phyloP scores from a whole-genome alignment of 1,140 invertebrate genomes.

The Pararge aegeria region DNA sequence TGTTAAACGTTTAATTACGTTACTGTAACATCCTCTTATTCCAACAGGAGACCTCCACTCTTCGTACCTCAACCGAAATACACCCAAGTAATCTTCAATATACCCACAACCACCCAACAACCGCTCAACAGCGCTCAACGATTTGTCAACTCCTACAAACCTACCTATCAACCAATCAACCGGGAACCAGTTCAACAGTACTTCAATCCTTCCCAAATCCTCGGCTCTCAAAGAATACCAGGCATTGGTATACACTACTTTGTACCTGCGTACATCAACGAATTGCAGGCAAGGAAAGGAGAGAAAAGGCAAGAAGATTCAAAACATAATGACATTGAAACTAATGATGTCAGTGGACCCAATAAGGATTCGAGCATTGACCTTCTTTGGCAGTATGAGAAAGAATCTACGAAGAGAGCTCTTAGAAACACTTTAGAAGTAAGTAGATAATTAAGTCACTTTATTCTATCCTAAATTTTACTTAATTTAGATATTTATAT shows the following conservation, averaged over 20 bases:
- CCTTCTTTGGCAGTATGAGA: conserved; percentile 64
- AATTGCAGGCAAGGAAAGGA: conserved; percentile 38
- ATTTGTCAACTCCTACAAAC: conserved; percentile 67
- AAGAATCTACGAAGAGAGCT: conserved; percentile 49
- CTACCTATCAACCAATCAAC: conserved; percentile 41
- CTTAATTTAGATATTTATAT: no score
- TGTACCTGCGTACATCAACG: conserved; percentile 45
- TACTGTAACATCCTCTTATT: conserved; percentile 20
- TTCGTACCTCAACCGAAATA: conserved; percentile 68
- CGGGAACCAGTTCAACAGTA: conserved; percentile 39
- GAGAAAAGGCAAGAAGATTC: conserved; percentile 55
- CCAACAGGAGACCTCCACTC: conserved; percentile 57
- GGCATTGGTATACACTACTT: conserved; percentile 66
- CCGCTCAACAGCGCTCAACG: conserved; percentile 59
- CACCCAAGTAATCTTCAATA: conserved; percentile 61
- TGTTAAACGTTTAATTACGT: no score
- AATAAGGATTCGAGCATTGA: conserved; percentile 47
- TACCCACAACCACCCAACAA: conserved; percentile 32
- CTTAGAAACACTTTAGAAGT: conserved; percentile 56
- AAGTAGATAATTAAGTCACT: conserved; percentile 32
- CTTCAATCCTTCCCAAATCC: conserved; percentile 53
- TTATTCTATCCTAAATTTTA: no score
- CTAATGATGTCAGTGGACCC: conserved; percentile 43
- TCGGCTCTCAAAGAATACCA: conserved; percentile 61
- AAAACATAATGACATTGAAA: conserved; percentile 56